Percentiles rank a stretch among this genome's conserved stretches.
These are phyloP conservation scores for Zele albiditarsus DNA, from an alignment of 2,888 invertebrate species.

Conservation along the genomic window DNA sequence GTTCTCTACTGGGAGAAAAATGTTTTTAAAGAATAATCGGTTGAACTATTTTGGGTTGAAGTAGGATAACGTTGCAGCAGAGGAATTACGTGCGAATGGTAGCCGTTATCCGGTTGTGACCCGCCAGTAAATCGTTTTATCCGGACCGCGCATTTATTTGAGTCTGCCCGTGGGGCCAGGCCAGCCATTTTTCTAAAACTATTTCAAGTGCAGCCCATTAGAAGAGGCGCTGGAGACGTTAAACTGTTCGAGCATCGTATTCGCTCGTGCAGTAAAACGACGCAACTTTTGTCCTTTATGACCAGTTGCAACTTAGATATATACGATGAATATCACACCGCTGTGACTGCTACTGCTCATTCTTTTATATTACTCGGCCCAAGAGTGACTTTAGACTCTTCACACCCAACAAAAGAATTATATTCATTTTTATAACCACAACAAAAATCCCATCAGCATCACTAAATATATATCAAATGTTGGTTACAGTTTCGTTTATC, in stretches of 20 bases:
- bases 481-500: background rate
- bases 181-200: slow-evolving; percentile 67
- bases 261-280: slow-evolving; percentile 57
- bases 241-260: slow-evolving; percentile 56
- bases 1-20: background rate
- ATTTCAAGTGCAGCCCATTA: slow-evolving; percentile 66
- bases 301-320: slow-evolving; percentile 52
- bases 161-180: slow-evolving; percentile 59
- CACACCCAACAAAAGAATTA: slow-evolving; percentile 4
- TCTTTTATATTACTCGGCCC: slow-evolving; percentile 2
- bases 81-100: slow-evolving; percentile 64
- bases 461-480: slow-evolving; percentile 5
- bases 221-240: slow-evolving; percentile 58
- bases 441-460: background rate
- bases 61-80: slow-evolving; percentile 30
- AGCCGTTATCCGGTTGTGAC: slow-evolving; percentile 61
- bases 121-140: slow-evolving; percentile 66
- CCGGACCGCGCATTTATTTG: slow-evolving; percentile 64
- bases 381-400: background rate
- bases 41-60: slow-evolving; percentile 27
- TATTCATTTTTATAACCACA: slow-evolving; percentile 12
- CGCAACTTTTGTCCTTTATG: slow-evolving; percentile 60
- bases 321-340: slow-evolving; percentile 27
- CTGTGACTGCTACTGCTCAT: background rate
- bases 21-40: slow-evolving; percentile 25